These are phyloP conservation scores for Empidonax traillii DNA, from an alignment of 2,113 vertebrate genomes.

Conservation along the genomic window DNA sequence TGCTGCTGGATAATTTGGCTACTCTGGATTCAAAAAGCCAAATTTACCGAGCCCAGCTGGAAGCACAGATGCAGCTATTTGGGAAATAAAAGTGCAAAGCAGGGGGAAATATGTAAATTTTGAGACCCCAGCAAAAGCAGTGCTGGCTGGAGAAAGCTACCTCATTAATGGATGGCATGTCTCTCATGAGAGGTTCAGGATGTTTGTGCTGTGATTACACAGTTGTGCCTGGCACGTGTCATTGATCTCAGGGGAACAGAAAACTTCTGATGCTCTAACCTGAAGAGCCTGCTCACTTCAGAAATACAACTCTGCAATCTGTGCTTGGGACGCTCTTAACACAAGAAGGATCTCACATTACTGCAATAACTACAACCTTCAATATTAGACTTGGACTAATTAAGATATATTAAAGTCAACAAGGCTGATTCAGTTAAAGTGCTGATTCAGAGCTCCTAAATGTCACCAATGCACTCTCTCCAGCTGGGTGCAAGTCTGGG, in stretches of 20 bases:
- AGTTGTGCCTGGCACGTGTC: background rate
- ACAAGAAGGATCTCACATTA: background rate
- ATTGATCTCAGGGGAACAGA: background rate
- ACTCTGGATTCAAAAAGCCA: background rate
- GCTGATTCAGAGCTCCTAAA: background rate
- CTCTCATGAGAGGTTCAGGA: background rate
- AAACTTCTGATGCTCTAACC: background rate
- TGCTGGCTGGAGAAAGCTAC: background rate
- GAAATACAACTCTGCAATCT: background rate
- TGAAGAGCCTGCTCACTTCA: background rate
- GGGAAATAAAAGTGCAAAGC: background rate
- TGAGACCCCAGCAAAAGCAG: background rate
- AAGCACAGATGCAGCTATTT: background rate
- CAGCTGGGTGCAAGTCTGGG: background rate
- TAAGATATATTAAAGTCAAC: background rate
- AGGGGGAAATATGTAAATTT: background rate
- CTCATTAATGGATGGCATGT: background rate
- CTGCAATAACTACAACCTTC: background rate
- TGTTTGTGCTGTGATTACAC: background rate
- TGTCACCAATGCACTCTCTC: background rate
- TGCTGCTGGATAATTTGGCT: background rate
- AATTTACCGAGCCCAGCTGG: background rate
- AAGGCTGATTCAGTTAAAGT: background rate
- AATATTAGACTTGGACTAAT: background rate
- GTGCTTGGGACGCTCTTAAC: background rate